These are phyloP conservation scores for Eretmocerus hayati DNA, from an alignment of 2,888 invertebrate species.

Conservation along the genomic window DNA sequence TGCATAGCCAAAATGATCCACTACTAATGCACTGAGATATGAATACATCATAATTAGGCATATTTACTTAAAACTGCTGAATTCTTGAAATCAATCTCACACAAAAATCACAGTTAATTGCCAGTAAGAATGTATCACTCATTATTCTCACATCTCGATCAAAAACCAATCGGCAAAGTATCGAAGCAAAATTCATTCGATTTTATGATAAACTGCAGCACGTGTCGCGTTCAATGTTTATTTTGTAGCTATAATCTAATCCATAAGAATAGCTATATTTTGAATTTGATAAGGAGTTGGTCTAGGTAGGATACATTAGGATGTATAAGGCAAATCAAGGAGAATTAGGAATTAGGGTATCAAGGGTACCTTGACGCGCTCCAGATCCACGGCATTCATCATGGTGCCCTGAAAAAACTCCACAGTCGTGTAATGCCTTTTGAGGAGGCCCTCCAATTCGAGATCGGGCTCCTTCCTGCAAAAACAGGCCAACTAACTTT, in stretches of 20 bases:
- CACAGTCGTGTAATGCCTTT: slow-evolving; percentile 99
- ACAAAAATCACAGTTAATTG: too few species aligned
- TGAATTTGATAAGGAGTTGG: too few species aligned
- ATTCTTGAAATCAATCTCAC: too few species aligned
- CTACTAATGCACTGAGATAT: too few species aligned
- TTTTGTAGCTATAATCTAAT: neutral
- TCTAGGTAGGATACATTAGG: neutral
- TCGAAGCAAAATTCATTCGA: too few species aligned
- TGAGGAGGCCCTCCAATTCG: slow-evolving; percentile 99
- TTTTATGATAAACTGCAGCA: neutral
- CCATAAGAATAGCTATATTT: neutral
- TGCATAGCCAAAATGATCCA: too few species aligned
- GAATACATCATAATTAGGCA: too few species aligned
- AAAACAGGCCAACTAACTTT: slow-evolving; percentile 43
- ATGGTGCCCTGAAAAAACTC: slow-evolving; percentile 99
- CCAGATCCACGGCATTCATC: slow-evolving; percentile 99
- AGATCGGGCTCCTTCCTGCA: slow-evolving; percentile 99
- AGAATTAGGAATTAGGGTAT: slow-evolving; percentile 2
- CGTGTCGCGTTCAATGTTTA: neutral
- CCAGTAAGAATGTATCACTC: too few species aligned
- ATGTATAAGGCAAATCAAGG: neutral
- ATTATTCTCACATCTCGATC: too few species aligned
- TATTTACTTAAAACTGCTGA: too few species aligned
- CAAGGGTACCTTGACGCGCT: slow-evolving; percentile 92
- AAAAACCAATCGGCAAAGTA: too few species aligned